phyloP scores from a whole-genome alignment of 2,888 invertebrate genomes.

The Ditula angustiorana region DNA sequence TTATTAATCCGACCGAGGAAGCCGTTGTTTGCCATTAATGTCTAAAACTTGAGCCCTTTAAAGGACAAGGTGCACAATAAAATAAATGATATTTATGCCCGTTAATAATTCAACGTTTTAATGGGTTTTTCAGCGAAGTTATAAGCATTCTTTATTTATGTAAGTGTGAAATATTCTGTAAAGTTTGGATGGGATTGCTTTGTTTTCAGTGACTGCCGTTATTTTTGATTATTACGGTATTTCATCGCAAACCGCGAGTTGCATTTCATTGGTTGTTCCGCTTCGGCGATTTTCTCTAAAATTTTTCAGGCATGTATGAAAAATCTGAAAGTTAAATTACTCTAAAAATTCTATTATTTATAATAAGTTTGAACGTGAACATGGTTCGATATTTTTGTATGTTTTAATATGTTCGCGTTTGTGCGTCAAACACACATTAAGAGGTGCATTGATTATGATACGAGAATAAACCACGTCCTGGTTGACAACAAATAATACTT shows the following conservation, averaged over 20 bases:
- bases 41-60: slow-evolving; percentile 71
- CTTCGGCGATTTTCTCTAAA: too few relatives aligned
- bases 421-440: too few relatives aligned
- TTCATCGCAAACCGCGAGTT: background rate
- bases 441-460: too few relatives aligned
- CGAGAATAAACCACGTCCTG: too few relatives aligned
- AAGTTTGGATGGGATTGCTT: slow-evolving; percentile 39
- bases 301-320: too few relatives aligned
- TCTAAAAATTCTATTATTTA: too few relatives aligned
- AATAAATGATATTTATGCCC: slow-evolving; percentile 76
- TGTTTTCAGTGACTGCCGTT: slow-evolving; percentile 17
- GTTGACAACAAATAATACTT: too few relatives aligned
- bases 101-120: slow-evolving; percentile 75
- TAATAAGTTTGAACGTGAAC: too few relatives aligned
- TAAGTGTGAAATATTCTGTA: slow-evolving; percentile 59
- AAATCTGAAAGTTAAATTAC: too few relatives aligned
- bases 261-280: too few relatives aligned
- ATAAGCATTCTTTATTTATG: slow-evolving; percentile 57
- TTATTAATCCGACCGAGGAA: slow-evolving; percentile 79
- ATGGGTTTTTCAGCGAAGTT: slow-evolving; percentile 61
- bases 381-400: too few relatives aligned
- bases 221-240: slow-evolving; percentile 12
- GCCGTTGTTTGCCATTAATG: slow-evolving; percentile 75
- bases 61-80: slow-evolving; percentile 77
- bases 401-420: too few relatives aligned